Evolutionary conservation across 2,797 vertebrate species (phyloP).

Genomic region (Platyrinchus mystaceus): DNA sequence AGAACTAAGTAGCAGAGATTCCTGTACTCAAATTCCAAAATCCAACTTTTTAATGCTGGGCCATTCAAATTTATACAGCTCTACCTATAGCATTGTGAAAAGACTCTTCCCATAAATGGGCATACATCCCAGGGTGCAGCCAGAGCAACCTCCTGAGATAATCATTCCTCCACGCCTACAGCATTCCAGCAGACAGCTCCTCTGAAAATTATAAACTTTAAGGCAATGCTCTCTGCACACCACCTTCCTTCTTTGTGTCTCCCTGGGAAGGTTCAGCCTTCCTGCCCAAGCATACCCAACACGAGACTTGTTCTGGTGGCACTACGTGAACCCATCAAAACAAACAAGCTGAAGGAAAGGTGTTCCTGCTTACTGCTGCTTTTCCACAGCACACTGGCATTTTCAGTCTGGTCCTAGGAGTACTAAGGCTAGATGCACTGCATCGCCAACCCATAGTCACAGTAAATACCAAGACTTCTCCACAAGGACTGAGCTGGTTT

Average conservation of each 20-base stretch:
- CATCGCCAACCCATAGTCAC: rapidly evolving
- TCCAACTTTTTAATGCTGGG: background rate
- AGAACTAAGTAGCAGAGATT: background rate
- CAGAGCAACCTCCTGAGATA: background rate
- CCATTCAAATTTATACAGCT: background rate
- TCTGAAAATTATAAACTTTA: slow-evolving; percentile 8
- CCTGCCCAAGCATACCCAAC: background rate
- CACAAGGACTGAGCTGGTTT: background rate
- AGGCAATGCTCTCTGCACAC: background rate
- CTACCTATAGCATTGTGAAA: background rate
- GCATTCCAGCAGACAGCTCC: background rate
- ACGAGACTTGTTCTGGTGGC: background rate
- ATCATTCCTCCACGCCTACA: background rate
- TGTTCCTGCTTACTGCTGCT: background rate
- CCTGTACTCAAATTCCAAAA: background rate
- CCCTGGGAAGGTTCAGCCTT: background rate
- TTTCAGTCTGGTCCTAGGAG: background rate
- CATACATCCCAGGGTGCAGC: background rate
- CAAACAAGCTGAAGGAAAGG: background rate
- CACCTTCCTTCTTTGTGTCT: background rate
- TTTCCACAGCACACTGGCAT: background rate
- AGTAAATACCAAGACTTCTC: background rate
- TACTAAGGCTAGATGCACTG: background rate
- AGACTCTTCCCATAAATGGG: background rate
- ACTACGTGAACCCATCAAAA: background rate